Conservation (phyloP, 2,888 invertebrate species). For the Synergus umbraculus region DNA sequence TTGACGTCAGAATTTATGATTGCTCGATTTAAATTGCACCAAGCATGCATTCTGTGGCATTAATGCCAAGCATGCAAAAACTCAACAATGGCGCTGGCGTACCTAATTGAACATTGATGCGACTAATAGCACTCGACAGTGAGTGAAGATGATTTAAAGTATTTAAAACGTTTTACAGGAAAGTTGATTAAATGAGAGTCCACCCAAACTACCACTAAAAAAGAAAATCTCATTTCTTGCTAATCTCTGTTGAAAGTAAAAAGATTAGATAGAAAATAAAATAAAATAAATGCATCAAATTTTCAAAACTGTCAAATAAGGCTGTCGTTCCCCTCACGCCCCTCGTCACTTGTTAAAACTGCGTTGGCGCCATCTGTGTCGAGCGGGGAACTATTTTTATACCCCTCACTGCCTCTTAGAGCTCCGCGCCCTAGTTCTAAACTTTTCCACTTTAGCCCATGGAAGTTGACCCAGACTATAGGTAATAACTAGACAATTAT, state of each 20-base stretch:
- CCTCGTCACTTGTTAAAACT: not conserved
- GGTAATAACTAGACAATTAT: not conserved
- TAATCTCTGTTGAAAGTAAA: no score
- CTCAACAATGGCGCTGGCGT: not conserved
- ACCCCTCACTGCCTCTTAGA: not conserved
- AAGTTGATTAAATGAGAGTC: not conserved
- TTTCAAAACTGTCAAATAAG: not conserved
- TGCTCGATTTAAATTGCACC: conserved; percentile 37
- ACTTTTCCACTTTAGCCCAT: not conserved
- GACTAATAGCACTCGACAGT: not conserved
- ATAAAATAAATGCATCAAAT: no score
- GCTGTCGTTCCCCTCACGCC: not conserved
- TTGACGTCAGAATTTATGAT: conserved; percentile 27
- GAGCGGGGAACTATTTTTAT: not conserved
- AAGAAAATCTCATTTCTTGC: not conserved
- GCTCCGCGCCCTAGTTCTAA: not conserved
- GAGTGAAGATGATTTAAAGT: conserved; percentile 16
- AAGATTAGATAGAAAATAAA: no score
- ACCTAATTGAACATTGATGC: conserved; percentile 27
- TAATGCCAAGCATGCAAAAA: conserved; percentile 32
- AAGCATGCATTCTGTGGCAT: conserved; percentile 21
- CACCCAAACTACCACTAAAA: not conserved
- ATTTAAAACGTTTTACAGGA: not conserved
- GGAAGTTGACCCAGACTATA: no score
- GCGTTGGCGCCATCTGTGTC: not conserved